Percentiles rank a stretch among this genome's conserved stretches.
These are phyloP conservation scores for Drosophila putrida DNA, from an alignment of 2,888 invertebrate species.

Conservation along the genomic window DNA sequence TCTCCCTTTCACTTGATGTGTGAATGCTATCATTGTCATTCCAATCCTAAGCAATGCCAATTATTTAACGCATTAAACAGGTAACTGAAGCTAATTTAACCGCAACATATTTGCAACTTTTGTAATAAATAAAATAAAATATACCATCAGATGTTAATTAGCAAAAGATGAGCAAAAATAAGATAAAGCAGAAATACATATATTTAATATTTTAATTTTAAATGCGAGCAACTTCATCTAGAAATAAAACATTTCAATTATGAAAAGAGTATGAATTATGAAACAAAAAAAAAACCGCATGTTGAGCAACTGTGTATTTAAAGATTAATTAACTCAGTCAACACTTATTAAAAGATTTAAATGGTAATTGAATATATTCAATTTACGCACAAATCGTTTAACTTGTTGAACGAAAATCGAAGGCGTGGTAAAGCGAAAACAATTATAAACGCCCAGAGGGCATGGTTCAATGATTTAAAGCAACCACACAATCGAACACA, in stretches of 20 bases:
- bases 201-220: too few species aligned
- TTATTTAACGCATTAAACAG: constrained; percentile 37
- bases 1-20: neutral
- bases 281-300: neutral
- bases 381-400: constrained; percentile 46
- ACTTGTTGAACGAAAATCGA: constrained; percentile 51
- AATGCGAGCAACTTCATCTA: too few species aligned
- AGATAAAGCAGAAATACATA: too few species aligned
- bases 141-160: constrained; percentile 9
- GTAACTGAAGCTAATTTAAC: constrained; percentile 12
- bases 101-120: constrained; percentile 10
- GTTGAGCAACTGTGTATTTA: neutral
- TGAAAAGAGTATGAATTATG: too few species aligned
- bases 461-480: constrained; percentile 69
- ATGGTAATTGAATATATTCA: constrained; percentile 44
- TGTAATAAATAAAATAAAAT: neutral
- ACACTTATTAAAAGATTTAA: constrained; percentile 44
- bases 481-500: constrained; percentile 23
- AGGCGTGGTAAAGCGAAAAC: constrained; percentile 56
- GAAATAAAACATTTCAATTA: too few species aligned
- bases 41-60: constrained; percentile 47
- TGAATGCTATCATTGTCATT: constrained; percentile 37
- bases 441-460: constrained; percentile 66
- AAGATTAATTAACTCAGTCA: constrained; percentile 23
- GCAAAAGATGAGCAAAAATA: neutral